Percentiles rank a stretch among this genome's conserved stretches.
Conservation (phyloP, 2,797 vertebrate genomes). For the Bryconaethiops microstoma region DNA sequence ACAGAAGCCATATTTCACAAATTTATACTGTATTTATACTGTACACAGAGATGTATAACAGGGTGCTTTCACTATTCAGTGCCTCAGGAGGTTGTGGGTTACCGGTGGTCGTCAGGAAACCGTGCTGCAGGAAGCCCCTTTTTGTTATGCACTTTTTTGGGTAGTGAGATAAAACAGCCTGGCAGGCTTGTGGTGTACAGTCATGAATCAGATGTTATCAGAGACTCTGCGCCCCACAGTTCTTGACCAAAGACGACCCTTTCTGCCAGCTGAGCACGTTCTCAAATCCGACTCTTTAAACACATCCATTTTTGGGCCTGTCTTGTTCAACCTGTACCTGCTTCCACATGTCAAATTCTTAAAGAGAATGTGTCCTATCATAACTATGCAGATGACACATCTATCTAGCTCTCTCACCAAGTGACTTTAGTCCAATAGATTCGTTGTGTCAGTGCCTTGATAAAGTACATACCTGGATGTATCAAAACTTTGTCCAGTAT, state of each 20-base stretch:
- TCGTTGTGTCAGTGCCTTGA: no score
- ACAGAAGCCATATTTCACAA: neutral
- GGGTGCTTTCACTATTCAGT: conserved; percentile 12
- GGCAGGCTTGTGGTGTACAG: conserved; percentile 47
- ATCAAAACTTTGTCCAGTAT: no score
- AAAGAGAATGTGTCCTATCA: no score
- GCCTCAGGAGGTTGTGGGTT: conserved; percentile 44
- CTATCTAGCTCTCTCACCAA: no score
- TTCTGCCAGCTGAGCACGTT: neutral
- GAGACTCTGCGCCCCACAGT: conserved; percentile 3
- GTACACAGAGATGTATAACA: neutral
- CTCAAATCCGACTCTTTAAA: neutral
- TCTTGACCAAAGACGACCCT: neutral
- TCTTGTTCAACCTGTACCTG: no score
- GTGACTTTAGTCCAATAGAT: no score
- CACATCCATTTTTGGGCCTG: neutral
- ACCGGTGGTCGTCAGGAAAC: conserved; percentile 61
- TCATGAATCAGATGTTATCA: conserved; percentile 62
- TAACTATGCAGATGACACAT: no score
- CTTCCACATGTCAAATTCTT: no score
- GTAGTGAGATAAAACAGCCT: conserved; percentile 64
- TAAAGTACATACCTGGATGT: no score
- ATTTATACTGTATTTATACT: neutral
- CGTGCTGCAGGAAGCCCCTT: conserved; percentile 58
- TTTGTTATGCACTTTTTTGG: conserved; percentile 67